A percentile compares a stretch with the other conserved stretches of the same genome.
These are phyloP conservation scores for Perccottus glenii DNA, from an alignment of 2,113 vertebrate species.

Conservation along the genomic window DNA sequence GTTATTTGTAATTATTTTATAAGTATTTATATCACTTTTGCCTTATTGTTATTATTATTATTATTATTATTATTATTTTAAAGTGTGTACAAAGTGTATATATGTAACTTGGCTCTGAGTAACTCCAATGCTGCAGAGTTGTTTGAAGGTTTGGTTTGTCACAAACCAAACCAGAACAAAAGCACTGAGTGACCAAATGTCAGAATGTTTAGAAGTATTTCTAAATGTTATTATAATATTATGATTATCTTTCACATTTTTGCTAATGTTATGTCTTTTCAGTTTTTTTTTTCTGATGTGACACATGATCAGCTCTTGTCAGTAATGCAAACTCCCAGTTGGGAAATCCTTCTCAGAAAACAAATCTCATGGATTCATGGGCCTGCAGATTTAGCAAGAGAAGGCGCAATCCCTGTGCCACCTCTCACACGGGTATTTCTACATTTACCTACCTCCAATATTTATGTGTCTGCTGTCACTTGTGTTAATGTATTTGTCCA, in stretches of 20 bases:
- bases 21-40: conserved; percentile 79
- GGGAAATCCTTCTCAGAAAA: conserved; percentile 60
- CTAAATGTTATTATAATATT: conserved; percentile 57
- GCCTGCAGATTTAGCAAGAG: conserved; percentile 57
- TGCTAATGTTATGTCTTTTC: conserved; percentile 35
- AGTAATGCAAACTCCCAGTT: conserved; percentile 63
- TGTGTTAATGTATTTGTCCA: conserved; percentile 52
- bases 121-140: conserved; percentile 68
- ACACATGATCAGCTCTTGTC: conserved; percentile 45
- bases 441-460: conserved; percentile 78
- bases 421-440: conserved; percentile 75
- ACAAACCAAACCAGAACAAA: conserved; percentile 70
- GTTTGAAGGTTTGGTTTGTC: conserved; percentile 61
- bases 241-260: conserved; percentile 35
- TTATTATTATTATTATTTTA: conserved; percentile 70
- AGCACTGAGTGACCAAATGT: conserved; percentile 82
- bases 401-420: conserved; percentile 24
- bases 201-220: conserved; percentile 57
- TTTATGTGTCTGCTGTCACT: conserved; percentile 64
- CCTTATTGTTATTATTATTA: conserved; percentile 70
- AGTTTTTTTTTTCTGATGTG: conserved; percentile 24
- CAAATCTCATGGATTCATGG: conserved; percentile 60
- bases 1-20: conserved; percentile 74
- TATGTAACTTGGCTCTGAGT: conserved; percentile 68
- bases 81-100: conserved; percentile 72